Evolutionary conservation across 92 coral and sea anemone species (phyloP).

Genomic region (Palythoa caribaeorum): DNA sequence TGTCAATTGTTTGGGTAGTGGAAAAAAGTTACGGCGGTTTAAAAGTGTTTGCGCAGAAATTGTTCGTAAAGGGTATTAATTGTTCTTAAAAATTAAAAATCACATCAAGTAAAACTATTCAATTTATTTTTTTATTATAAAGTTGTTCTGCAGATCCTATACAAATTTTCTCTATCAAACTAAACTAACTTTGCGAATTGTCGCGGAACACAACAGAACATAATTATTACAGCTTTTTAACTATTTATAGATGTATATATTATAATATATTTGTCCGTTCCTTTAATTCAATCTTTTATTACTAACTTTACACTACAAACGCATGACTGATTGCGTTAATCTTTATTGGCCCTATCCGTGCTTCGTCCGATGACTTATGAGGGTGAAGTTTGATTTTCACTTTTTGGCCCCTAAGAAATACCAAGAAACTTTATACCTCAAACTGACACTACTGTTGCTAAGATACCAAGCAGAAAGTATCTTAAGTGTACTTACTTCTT

Average conservation of each 20-base stretch:
- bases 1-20: too few relatives aligned
- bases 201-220: conserved; percentile 30
- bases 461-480: background rate
- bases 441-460: background rate
- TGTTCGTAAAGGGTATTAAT: too few relatives aligned
- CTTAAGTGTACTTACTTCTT: background rate
- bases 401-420: background rate
- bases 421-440: background rate
- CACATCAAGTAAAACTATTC: background rate
- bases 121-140: conserved; percentile 25
- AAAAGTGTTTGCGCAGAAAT: too few relatives aligned
- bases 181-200: background rate
- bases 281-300: conserved; percentile 5
- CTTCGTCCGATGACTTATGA: too few relatives aligned
- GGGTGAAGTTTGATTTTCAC: background rate
- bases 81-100: too few relatives aligned
- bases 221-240: conserved; percentile 20
- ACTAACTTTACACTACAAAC: background rate
- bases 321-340: background rate
- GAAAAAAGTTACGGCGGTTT: too few relatives aligned
- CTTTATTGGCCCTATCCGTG: too few relatives aligned
- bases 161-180: background rate
- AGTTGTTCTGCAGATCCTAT: conserved; percentile 20
- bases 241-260: background rate
- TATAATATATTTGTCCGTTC: background rate